Conservation (phyloP, 2,888 invertebrate species). For the Epinotia ramella region DNA sequence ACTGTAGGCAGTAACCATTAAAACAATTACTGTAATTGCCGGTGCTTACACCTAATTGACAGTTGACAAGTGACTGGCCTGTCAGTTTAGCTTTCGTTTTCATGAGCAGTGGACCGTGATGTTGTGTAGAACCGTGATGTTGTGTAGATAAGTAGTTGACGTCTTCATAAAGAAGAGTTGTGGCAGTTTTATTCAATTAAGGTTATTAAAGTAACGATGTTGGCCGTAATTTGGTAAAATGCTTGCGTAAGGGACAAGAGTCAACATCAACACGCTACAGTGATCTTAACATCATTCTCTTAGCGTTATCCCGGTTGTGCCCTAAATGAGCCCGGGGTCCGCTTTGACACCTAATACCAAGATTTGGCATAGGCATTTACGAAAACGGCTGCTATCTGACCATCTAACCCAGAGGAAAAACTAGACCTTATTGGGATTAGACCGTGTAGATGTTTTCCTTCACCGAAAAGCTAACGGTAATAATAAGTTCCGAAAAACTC, state of each 20-base stretch:
- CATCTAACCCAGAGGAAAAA: too few relatives aligned
- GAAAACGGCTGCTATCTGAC: too few relatives aligned
- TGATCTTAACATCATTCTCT: too few relatives aligned
- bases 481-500: too few relatives aligned
- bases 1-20: constrained; percentile 16
- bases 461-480: too few relatives aligned
- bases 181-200: constrained; percentile 4
- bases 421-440: too few relatives aligned
- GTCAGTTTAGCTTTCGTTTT: constrained; percentile 21
- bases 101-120: constrained; percentile 12
- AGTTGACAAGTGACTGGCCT: constrained; percentile 11
- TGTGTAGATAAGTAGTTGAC: background rate
- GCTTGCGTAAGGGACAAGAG: background rate
- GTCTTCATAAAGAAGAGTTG: background rate
- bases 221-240: background rate
- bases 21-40: constrained; percentile 11
- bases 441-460: too few relatives aligned
- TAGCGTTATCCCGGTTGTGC: too few relatives aligned
- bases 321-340: too few relatives aligned
- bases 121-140: background rate
- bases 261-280: too few relatives aligned
- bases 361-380: too few relatives aligned
- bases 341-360: too few relatives aligned
- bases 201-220: constrained; percentile 17
- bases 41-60: constrained; percentile 20